Evolutionary conservation across 2,113 vertebrate species (phyloP), one percentile per base, ranked within the genome.

Genomic region (Tetrao urogallus): DNA sequence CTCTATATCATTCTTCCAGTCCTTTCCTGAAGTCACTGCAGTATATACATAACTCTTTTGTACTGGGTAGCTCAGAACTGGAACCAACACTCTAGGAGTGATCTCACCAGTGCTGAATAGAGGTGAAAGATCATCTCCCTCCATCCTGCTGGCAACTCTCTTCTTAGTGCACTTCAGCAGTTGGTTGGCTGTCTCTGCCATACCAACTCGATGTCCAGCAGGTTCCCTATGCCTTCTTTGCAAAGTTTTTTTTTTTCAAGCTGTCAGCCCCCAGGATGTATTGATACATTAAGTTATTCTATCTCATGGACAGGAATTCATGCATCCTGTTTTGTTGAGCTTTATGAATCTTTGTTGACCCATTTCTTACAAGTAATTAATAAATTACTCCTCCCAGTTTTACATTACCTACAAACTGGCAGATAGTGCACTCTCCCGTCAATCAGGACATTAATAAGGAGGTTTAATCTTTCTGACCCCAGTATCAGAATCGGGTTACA

Each of bases 141-240:
- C 74, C 8, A 1, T 56, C 22, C 27, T 82, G 8, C 28, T 58
- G 63, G 25, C 9, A 76, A 0, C 2, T 0, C 34, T 40, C 66
- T 86, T 88, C 27, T 24, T 56, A 54, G 52, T 43, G 54, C 79
- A 90, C 17, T 25, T 40, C 28, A 61, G 21, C 69, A 84, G 1
- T 64, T 34, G 69, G 21, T 60, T 66, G 34, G 1, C 40, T 19
- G 13, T 57, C 61, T 81, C 84, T 87, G 9, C 11, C 32, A 38
- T 1, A 7, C 64, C 28, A 63, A 5, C 7, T 47, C 57, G 24
- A 7, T 54, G 42, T 74, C 21, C 43, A 75, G 8, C 21, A 65
- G 22, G 30, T 10, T 8, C 5, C 12, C 8, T 42, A 19, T 7
- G 3, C 28, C 8, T 47, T 54, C 30, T 54, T 77, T 40, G 18